Percentiles rank a stretch among this genome's conserved stretches.
Conservation (phyloP, 2,797 vertebrate genomes). For the Acipenser transmontanus region DNA sequence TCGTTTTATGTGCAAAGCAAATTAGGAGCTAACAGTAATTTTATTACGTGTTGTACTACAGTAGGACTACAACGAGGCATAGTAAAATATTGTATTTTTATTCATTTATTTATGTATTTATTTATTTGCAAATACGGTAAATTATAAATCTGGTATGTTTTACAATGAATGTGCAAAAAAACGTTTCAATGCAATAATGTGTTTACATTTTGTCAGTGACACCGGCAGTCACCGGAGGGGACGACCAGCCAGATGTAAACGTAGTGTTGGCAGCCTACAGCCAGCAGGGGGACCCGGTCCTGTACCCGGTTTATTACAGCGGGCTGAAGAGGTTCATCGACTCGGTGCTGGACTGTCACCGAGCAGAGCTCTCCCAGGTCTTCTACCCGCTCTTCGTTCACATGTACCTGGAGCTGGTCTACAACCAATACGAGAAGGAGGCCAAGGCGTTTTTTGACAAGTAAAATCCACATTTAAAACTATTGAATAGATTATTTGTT, state of each 20-base stretch:
- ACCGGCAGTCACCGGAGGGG: slow-evolving; percentile 40
- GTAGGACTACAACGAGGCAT: too few species aligned
- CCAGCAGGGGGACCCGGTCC: slow-evolving; percentile 86
- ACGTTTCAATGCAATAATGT: too few species aligned
- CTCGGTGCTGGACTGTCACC: slow-evolving; percentile 88
- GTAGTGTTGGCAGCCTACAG: slow-evolving; percentile 94
- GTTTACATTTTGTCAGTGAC: slow-evolving; percentile 6
- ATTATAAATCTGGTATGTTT: too few species aligned
- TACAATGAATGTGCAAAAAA: too few species aligned
- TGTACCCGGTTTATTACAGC: slow-evolving; percentile 89
- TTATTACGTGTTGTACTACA: too few species aligned
- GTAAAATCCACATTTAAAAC: slow-evolving; percentile 47
- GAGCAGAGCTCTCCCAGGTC: slow-evolving; percentile 89
- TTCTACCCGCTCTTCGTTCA: slow-evolving; percentile 97
- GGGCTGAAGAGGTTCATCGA: slow-evolving; percentile 91
- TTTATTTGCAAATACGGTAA: too few species aligned
- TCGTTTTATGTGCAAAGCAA: too few species aligned
- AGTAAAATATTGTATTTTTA: too few species aligned
- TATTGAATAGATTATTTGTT: too few species aligned
- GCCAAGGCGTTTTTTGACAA: slow-evolving; percentile 93
- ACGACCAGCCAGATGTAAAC: slow-evolving; percentile 91
- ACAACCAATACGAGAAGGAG: slow-evolving; percentile 89
- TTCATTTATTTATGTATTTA: too few species aligned
- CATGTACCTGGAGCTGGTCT: slow-evolving; percentile 97
- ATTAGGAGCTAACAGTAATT: too few species aligned